Evolutionary conservation across 2,888 invertebrate genomes (phyloP).

Genomic region (Aphelenchoides bicaudatus): DNA sequence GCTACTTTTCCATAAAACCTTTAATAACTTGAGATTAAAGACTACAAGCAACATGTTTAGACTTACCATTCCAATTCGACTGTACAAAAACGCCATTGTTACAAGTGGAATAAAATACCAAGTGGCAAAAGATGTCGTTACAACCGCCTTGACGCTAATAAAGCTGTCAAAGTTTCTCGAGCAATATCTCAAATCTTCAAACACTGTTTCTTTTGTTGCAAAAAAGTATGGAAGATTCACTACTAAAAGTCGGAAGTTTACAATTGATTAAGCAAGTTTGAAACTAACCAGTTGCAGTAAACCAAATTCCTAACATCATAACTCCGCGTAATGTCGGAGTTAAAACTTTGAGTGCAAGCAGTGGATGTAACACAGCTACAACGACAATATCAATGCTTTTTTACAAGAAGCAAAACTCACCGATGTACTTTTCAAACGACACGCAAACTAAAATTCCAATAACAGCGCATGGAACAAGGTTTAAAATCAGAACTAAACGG

Average conservation of each 20-base stretch:
- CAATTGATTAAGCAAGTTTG: no score
- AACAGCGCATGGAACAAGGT: slow-evolving; percentile 77
- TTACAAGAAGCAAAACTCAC: no score
- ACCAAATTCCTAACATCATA: slow-evolving; percentile 45
- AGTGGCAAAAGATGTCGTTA: slow-evolving; percentile 72
- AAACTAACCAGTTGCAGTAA: slow-evolving; percentile 26
- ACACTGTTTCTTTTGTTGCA: slow-evolving; percentile 33
- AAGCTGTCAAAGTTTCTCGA: slow-evolving; percentile 8
- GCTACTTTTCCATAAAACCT: slow-evolving; percentile 71
- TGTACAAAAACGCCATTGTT: slow-evolving; percentile 76
- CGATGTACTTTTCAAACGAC: slow-evolving; percentile 76
- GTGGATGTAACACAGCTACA: slow-evolving; percentile 67
- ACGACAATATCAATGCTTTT: no score
- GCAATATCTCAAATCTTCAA: neutral
- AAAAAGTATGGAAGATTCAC: slow-evolving; percentile 44
- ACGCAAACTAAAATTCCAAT: slow-evolving; percentile 82
- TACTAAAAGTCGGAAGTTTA: slow-evolving; percentile 32
- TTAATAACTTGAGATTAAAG: no score
- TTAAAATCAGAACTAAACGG: slow-evolving; percentile 82
- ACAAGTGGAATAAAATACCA: slow-evolving; percentile 77
- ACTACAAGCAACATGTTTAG: no score
- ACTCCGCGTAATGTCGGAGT: slow-evolving; percentile 43
- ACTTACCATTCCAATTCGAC: slow-evolving; percentile 78
- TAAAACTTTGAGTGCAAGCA: slow-evolving; percentile 46
- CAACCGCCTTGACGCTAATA: slow-evolving; percentile 33